These are phyloP conservation scores for Agrotis ipsilon DNA, from an alignment of 2,888 invertebrate genomes.

Conservation along the genomic window DNA sequence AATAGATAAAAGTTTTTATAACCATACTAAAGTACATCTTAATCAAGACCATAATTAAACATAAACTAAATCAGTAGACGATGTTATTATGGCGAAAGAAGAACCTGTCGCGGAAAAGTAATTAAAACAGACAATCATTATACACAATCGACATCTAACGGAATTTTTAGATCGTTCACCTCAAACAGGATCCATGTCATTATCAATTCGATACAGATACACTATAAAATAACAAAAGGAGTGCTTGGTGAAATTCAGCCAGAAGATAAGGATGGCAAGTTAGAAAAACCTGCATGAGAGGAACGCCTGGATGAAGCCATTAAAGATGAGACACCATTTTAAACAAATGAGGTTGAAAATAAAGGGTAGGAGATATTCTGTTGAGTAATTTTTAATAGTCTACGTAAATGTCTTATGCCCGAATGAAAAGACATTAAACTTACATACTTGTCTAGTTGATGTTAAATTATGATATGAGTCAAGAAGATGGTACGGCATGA, in stretches of 20 bases:
- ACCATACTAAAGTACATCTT: neutral
- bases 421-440: neutral
- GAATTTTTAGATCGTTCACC: slow-evolving; percentile 57
- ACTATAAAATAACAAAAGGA: slow-evolving; percentile 27
- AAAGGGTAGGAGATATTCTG: neutral
- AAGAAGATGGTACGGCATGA: slow-evolving; percentile 20
- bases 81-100: slow-evolving; percentile 21
- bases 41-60: slow-evolving; percentile 18
- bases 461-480: slow-evolving; percentile 9
- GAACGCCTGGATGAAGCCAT: neutral
- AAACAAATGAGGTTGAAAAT: neutral
- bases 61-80: slow-evolving; percentile 17
- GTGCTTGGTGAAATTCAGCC: slow-evolving; percentile 8
- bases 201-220: slow-evolving; percentile 52
- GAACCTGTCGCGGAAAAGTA: slow-evolving; percentile 26
- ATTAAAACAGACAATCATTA: slow-evolving; percentile 44
- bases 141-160: slow-evolving; percentile 50
- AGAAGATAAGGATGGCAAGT: neutral
- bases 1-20: slow-evolving; percentile 14
- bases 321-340: neutral
- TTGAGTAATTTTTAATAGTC: neutral
- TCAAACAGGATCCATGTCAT: slow-evolving; percentile 54
- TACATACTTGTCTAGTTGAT: neutral
- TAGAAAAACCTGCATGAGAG: no score
- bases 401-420: neutral